phyloP scores from a whole-genome alignment of 2,113 vertebrate genomes.

The Dendropsophus ebraccatus region DNA sequence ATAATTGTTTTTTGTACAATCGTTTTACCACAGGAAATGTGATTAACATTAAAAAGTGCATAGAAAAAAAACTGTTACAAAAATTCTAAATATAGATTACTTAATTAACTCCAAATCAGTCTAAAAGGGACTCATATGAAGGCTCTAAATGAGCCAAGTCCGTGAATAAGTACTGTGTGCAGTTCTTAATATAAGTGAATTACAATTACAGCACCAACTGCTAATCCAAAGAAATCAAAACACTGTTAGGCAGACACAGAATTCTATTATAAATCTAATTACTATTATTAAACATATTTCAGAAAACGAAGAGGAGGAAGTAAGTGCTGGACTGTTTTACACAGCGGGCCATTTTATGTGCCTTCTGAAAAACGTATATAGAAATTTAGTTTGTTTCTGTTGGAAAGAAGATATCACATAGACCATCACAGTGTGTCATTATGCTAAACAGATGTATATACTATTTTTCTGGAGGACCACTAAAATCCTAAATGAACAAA shows the following conservation, averaged over 20 bases:
- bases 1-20: slow-evolving; percentile 52
- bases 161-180: slow-evolving; percentile 42
- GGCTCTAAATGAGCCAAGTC: neutral
- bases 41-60: slow-evolving; percentile 66
- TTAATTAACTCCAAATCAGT: slow-evolving; percentile 70
- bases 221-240: slow-evolving; percentile 70
- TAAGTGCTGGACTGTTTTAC: slow-evolving; percentile 60
- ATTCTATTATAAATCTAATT: slow-evolving; percentile 67
- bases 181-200: slow-evolving; percentile 64
- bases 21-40: slow-evolving; percentile 58
- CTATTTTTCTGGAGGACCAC: too few relatives aligned
- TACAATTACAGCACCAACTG: slow-evolving; percentile 59
- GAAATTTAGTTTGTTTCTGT: neutral
- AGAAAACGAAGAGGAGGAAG: slow-evolving; percentile 64
- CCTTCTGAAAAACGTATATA: neutral
- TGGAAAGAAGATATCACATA: neutral
- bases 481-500: too few relatives aligned
- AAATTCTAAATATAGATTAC: slow-evolving; percentile 69
- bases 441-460: too few relatives aligned
- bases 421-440: neutral
- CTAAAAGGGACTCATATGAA: slow-evolving; percentile 51
- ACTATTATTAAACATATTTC: slow-evolving; percentile 66
- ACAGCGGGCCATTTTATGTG: slow-evolving; percentile 47
- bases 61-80: slow-evolving; percentile 60
- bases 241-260: slow-evolving; percentile 65